These are phyloP conservation scores for Pycnomerus fuliginosus DNA, from an alignment of 2,888 invertebrate genomes.

Conservation along the genomic window DNA sequence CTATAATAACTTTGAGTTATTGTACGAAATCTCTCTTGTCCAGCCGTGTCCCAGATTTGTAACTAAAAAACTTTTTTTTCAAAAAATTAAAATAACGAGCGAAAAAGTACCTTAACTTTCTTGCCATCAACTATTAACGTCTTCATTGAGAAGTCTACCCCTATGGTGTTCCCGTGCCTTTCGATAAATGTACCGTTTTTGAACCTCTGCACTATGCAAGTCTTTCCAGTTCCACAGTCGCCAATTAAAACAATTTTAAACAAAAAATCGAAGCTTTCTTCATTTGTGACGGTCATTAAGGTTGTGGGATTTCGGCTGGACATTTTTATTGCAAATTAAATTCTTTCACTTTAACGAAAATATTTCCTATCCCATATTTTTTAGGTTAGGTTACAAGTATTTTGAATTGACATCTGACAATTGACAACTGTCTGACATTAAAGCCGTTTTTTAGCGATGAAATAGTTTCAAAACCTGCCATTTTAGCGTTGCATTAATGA, in stretches of 20 bases:
- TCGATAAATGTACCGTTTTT: constrained; percentile 95
- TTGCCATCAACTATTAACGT: constrained; percentile 91
- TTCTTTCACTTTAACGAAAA: too few relatives aligned
- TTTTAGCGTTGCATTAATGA: too few relatives aligned
- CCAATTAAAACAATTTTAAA: constrained; percentile 95
- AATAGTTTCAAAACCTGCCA: too few relatives aligned
- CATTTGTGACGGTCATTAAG: constrained; percentile 69
- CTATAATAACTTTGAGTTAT: constrained; percentile 97
- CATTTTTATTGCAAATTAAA: too few relatives aligned
- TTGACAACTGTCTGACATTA: too few relatives aligned
- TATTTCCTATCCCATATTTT: too few relatives aligned
- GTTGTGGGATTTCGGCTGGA: constrained; percentile 74
- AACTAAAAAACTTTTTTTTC: constrained; percentile 56
- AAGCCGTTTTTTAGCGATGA: too few relatives aligned
- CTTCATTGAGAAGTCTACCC: constrained; percentile 98
- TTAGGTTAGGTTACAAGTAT: neutral
- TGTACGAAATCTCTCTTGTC: constrained; percentile 93
- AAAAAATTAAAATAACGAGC: constrained; percentile 19
- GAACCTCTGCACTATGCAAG: constrained; percentile 93
- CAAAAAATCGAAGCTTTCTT: constrained; percentile 87
- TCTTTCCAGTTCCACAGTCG: constrained; percentile 89
- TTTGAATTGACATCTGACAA: too few relatives aligned
- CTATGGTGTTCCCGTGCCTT: constrained; percentile 94
- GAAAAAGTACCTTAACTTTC: constrained; percentile 78
- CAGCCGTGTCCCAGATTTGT: constrained; percentile 97